Evolutionary conservation across 2,797 vertebrate genomes (phyloP).

Genomic region (Manis pentadactyla): DNA sequence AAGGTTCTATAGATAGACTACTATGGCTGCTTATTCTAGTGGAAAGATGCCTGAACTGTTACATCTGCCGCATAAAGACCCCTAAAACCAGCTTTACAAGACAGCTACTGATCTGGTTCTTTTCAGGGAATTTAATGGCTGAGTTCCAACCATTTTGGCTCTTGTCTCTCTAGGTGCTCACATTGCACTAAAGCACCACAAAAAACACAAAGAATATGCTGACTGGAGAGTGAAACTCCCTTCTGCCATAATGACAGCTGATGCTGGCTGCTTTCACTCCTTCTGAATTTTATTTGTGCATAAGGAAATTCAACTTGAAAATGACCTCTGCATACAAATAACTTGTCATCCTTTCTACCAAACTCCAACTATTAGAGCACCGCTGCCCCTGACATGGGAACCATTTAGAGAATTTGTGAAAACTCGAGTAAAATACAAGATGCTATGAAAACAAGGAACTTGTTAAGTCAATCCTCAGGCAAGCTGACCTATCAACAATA

Average conservation of each 20-base stretch:
- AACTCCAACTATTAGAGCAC: background rate
- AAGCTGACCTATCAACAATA: background rate
- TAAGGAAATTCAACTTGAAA: constrained; percentile 31
- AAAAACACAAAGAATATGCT: background rate
- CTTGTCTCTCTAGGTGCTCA: background rate
- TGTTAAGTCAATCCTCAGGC: background rate
- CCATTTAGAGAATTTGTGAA: background rate
- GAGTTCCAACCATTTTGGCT: background rate
- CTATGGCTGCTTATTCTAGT: background rate
- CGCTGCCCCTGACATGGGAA: background rate
- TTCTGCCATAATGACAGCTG: background rate
- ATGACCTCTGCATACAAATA: background rate
- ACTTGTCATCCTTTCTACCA: background rate
- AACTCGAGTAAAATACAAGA: constrained; percentile 48
- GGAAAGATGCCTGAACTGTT: background rate
- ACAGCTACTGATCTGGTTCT: background rate
- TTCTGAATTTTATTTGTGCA: background rate
- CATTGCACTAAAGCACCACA: background rate
- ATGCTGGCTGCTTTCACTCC: background rate
- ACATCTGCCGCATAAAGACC: background rate
- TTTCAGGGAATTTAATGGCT: constrained; percentile 19
- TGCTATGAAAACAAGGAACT: background rate
- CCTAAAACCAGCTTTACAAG: background rate
- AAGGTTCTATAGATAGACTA: background rate
- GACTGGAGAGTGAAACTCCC: background rate